Evolutionary conservation across 2,888 invertebrate genomes (phyloP), one percentile per base, ranked within the genome.

Genomic region (Lissonota sp.): DNA sequence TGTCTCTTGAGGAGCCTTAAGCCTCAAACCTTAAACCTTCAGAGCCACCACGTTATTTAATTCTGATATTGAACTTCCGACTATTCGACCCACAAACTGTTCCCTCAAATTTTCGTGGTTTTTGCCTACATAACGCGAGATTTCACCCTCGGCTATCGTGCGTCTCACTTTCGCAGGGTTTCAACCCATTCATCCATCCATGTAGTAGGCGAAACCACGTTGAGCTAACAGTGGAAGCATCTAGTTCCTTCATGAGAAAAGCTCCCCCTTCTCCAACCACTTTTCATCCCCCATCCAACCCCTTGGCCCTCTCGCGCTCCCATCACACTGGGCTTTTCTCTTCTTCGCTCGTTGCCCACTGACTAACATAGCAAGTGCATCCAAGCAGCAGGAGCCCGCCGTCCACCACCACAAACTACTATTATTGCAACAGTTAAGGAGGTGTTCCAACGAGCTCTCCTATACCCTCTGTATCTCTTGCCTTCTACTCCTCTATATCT

Each of bases 381-480:
- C 70, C 42, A 67, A 74, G 73, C 79, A 53, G 60, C 63, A 64
- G 75, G 67, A 75, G 58, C 69, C 69, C 63, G 70, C 62, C 66
- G 67, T 58, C 80, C 69, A 66, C 82, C 76, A 77, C 84, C 84
- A 60, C 84, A 82, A 82, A 84, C 84, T 80, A 73, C 84, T 76
- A 80, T 84, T 84, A 84, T 83, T 83, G 82, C 83, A 83, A 83
- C 79, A 82, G 82, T 83, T 82, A 80, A 80, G 79, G 77, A 82
- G 75, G 67, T 79, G 73, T 78, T 79, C 60, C 69, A 40, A 10
- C 53, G 77, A 66, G 74, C 79, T 73, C 69, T 49, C 44, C 60
- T 40, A n/a, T n/a, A 51, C 60, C 72, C 58, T 46, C 63, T 8
- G 14, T 53, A 55, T 42, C 60, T 70, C 64, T 49, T 44, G 37